Evolutionary conservation across 2,113 vertebrate genomes (phyloP).

Genomic region (Orthonyx spaldingii): DNA sequence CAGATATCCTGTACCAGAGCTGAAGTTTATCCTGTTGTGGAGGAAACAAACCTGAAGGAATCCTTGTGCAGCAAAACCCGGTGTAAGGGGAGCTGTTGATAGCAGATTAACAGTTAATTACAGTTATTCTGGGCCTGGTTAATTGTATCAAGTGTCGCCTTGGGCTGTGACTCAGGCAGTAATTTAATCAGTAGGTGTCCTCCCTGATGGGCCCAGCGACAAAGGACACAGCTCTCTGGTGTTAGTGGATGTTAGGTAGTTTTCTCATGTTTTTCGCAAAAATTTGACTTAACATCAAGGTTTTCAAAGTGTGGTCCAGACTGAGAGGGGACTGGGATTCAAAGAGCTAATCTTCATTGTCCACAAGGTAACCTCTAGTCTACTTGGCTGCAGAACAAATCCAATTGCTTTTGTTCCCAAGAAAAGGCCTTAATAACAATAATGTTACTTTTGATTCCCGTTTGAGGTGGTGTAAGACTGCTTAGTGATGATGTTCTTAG

Average conservation of each 20-base stretch:
- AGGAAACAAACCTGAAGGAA: conserved; percentile 21
- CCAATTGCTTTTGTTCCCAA: neutral
- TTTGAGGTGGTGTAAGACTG: fast-evolving
- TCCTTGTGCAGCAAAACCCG: neutral
- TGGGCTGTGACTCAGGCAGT: neutral
- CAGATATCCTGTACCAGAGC: conserved; percentile 44
- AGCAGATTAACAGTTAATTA: neutral
- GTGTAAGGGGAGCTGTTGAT: neutral
- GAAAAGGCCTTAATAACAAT: neutral
- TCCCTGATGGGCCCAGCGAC: neutral
- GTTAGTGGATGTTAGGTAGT: neutral
- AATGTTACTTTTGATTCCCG: neutral
- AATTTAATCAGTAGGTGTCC: neutral
- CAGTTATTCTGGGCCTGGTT: neutral
- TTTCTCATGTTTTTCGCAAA: neutral
- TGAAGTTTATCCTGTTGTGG: conserved; percentile 34
- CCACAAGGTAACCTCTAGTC: neutral
- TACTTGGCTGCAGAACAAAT: neutral
- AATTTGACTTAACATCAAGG: neutral
- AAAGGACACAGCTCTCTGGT: neutral
- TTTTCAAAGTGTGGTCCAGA: neutral
- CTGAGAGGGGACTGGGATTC: neutral
- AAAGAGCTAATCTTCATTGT: neutral
- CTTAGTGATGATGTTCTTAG: neutral
- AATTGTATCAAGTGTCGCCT: neutral